Conservation (phyloP, 2,113 vertebrate genomes). For the Alaudala cheleensis region DNA sequence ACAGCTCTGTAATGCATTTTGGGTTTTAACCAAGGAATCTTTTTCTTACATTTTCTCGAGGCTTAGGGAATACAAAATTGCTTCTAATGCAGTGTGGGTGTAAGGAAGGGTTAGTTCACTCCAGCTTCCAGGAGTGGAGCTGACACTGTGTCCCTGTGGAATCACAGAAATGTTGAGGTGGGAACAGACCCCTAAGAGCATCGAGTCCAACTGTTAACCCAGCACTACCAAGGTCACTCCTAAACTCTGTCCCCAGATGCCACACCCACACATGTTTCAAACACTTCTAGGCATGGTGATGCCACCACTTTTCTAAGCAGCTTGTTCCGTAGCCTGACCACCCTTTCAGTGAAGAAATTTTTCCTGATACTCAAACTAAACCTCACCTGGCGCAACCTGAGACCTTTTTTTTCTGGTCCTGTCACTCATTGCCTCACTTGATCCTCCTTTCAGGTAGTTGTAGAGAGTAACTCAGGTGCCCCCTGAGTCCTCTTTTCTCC, state of each 20-base stretch:
- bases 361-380: neutral
- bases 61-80: neutral
- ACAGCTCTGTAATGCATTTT: neutral
- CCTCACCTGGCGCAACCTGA: neutral
- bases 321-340: neutral
- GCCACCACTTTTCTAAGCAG: neutral
- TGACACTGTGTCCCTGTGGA: neutral
- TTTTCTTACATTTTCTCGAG: neutral
- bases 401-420: neutral
- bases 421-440: accelerated
- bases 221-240: neutral
- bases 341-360: neutral
- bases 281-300: neutral
- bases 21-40: neutral
- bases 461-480: neutral
- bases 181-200: neutral
- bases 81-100: neutral
- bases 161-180: neutral
- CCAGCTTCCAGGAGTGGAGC: neutral
- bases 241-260: neutral
- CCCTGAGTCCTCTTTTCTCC: neutral
- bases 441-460: neutral
- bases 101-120: neutral
- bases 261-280: too few species aligned
- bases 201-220: neutral